Base-by-base conservation (phyloP, 2,888 invertebrate genomes). In the Lypha dubia region DNA sequence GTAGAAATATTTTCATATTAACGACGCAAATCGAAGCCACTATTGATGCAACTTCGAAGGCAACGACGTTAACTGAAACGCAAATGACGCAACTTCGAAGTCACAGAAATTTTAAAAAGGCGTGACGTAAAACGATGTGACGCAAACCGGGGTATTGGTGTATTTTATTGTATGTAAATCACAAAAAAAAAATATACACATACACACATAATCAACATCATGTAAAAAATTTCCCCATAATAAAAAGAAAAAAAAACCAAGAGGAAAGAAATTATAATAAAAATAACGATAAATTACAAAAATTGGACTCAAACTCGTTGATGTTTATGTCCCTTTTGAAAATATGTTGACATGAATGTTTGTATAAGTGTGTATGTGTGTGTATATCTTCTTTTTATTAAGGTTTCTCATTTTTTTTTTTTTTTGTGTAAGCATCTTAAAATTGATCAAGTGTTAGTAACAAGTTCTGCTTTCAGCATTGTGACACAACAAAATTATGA, bases 371-470 rank as follows among this genome's bases (percentile, higher is more conserved):
- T 32, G 8, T 53, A 32, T 20, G 22, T 38, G 38, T 38, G 38
- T 38, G 11, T 11, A 1, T 2, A 15, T 63, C 28, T 75, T 68
- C 7, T 58, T 49, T 63, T 70, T 70, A 60, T 62, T 67, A 67
- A 28, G 56, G 56, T 44, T 53, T 49, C 13, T 77, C 11, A 17
- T 68, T 56, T 38, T 13, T 38, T 22, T 13, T n/a, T n/a, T n/a
- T n/a, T n/a, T n/a, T n/a, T n/a, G n/a, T n/a, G n/a, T 13, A 56
- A 70, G 56, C 46, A 63, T 56, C 68, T 71, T 53, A 49, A 76
- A 77, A 77, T 68, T 84, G 73, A 60, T 77, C 73, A 80, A 22
- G 76, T 73, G 63, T 67, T 11, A 63, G 17, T 76, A 84, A 84
- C 22, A 62, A 80, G 68, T 80, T 41, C 76, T 53, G 62, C 49